phyloP scores from a whole-genome alignment of 2,113 vertebrate genomes.

The Philantomba maxwellii region DNA sequence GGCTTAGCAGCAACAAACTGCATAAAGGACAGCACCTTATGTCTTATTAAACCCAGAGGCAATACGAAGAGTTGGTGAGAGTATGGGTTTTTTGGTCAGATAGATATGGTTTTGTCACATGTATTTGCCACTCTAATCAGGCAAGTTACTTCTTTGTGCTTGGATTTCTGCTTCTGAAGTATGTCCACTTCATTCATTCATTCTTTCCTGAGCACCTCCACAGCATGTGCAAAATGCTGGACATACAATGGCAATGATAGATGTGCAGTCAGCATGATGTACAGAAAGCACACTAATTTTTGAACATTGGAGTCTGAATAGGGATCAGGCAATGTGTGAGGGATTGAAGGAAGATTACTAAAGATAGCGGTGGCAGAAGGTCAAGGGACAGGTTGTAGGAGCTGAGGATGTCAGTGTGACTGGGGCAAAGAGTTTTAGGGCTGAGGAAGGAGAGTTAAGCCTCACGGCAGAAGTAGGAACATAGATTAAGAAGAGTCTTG shows the following conservation, averaged over 20 bases:
- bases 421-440: not conserved
- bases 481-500: not conserved
- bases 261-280: fast-evolving
- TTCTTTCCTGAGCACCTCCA: not conserved
- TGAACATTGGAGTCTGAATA: not conserved
- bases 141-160: not conserved
- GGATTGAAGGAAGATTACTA: not conserved
- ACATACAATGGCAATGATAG: not conserved
- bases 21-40: not conserved
- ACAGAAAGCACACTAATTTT: not conserved
- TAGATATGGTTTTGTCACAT: not conserved
- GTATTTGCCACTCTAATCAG: not conserved
- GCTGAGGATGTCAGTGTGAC: not conserved
- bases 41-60: constrained; percentile 1
- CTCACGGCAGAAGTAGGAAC: not conserved
- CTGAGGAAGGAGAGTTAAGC: not conserved
- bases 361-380: not conserved
- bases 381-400: not conserved
- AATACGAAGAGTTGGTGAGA: not conserved
- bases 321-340: not conserved
- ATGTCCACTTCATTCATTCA: not conserved
- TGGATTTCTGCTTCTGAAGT: not conserved
- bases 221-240: not conserved
- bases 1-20: not conserved
- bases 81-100: not conserved